Conservation (phyloP, 2,797 vertebrate genomes). For the Adelosebastes latens region DNA sequence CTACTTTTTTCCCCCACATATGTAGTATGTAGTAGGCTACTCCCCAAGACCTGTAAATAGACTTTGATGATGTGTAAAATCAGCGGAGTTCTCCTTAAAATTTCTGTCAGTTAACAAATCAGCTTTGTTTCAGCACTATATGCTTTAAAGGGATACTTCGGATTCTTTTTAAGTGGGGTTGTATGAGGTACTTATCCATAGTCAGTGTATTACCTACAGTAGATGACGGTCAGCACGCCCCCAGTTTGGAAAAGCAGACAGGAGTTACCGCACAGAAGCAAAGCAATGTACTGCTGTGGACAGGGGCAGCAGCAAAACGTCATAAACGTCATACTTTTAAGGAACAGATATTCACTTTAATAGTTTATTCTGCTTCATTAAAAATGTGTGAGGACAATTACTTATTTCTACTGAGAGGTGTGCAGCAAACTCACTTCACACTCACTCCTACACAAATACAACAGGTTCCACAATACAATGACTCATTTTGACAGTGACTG, state of each 20-base stretch:
- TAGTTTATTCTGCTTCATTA: not conserved
- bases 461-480: slow-evolving; percentile 3
- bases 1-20: not conserved
- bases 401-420: not conserved
- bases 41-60: not conserved
- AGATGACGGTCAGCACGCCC: rapidly evolving
- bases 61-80: not conserved
- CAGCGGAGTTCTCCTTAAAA: not conserved
- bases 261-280: too few relatives aligned
- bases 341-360: too few relatives aligned
- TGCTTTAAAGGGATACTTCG: not conserved
- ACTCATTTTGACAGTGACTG: not conserved
- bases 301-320: too few relatives aligned
- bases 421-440: not conserved
- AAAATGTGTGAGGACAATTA: not conserved
- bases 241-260: too few relatives aligned
- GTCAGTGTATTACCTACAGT: too few relatives aligned
- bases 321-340: too few relatives aligned
- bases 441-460: not conserved
- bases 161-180: too few relatives aligned
- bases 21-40: not conserved
- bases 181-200: too few relatives aligned
- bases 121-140: not conserved
- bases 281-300: too few relatives aligned
- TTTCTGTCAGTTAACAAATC: too few relatives aligned